Conservation (phyloP, 2,113 vertebrate species). For the Xenus cinereus region DNA sequence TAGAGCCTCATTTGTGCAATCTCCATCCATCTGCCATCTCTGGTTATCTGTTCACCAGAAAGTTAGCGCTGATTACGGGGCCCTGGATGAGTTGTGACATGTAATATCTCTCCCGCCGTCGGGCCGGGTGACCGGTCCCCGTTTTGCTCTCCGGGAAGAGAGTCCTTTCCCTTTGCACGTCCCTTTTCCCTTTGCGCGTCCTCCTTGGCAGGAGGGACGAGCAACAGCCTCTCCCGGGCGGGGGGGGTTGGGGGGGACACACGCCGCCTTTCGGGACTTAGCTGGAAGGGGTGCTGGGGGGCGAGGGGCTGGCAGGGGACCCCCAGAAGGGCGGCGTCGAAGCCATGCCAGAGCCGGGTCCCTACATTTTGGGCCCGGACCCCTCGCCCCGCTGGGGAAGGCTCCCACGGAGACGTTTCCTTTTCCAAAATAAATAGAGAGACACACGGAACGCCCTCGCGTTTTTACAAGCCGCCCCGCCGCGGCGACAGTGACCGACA, state of each 20-base stretch:
- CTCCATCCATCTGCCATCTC: conserved; percentile 77
- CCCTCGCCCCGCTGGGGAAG: not conserved
- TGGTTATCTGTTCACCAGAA: conserved; percentile 68
- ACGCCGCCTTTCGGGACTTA: not conserved
- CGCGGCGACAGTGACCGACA: not conserved
- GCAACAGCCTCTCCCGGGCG: not conserved
- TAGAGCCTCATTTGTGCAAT: conserved; percentile 78
- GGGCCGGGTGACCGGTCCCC: conserved; percentile 29
- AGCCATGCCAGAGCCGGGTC: fast-evolving
- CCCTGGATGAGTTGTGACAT: conserved; percentile 76
- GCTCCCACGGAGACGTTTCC: not conserved
- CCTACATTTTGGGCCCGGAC: not conserved
- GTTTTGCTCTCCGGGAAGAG: not conserved
- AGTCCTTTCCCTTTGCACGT: not conserved
- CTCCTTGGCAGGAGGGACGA: not conserved
- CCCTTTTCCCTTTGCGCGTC: no score
- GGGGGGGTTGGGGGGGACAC: no score
- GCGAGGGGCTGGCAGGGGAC: not conserved
- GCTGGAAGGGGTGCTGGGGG: no score
- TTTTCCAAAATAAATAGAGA: not conserved
- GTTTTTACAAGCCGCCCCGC: not conserved
- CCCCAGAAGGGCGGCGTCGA: no score
- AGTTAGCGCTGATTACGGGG: conserved; percentile 56
- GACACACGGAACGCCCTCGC: not conserved
- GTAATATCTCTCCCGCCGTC: conserved; percentile 58